A percentile compares a stretch with the other conserved stretches of the same genome.
Evolutionary conservation across 2,888 invertebrate species (phyloP).

Genomic region (Blastobasis lacticolella): DNA sequence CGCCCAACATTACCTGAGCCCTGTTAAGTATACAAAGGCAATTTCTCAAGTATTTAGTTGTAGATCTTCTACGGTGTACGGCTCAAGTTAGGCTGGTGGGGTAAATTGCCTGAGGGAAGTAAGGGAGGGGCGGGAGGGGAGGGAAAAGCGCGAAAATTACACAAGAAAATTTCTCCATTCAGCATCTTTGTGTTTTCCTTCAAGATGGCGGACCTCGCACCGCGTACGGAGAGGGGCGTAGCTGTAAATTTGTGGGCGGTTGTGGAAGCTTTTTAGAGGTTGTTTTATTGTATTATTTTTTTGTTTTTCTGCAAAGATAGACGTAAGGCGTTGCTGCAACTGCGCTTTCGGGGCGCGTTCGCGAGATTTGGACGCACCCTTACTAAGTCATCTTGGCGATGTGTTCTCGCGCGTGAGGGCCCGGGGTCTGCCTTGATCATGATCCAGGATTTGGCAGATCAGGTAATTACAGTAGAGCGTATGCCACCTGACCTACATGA

Average conservation of each 20-base stretch:
- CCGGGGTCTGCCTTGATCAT: too few species aligned
- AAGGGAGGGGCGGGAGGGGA: slow-evolving; percentile 27
- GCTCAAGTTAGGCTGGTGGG: slow-evolving; percentile 26
- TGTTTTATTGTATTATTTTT: too few species aligned
- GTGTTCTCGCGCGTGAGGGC: too few species aligned
- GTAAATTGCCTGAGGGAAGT: slow-evolving; percentile 31
- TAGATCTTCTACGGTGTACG: slow-evolving; percentile 2
- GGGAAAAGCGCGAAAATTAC: slow-evolving; percentile 70
- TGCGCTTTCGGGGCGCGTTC: too few species aligned
- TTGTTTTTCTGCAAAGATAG: too few species aligned
- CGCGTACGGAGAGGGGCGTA: slow-evolving; percentile 21
- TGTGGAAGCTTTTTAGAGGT: neutral
- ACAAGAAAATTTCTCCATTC: slow-evolving; percentile 72
- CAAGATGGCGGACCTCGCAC: slow-evolving; percentile 57
- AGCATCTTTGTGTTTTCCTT: slow-evolving; percentile 72
- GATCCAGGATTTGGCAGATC: too few species aligned
- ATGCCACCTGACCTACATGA: too few species aligned
- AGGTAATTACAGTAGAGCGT: too few species aligned
- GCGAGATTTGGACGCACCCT: too few species aligned
- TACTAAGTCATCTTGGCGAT: too few species aligned
- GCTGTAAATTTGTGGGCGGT: slow-evolving; percentile 14
- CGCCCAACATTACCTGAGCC: slow-evolving; percentile 20
- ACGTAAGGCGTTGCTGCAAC: too few species aligned
- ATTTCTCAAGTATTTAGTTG: too few species aligned
- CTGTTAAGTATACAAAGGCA: neutral